These are phyloP conservation scores for Pseudorectes ferrugineus DNA, from an alignment of 2,113 vertebrate genomes.

Conservation along the genomic window DNA sequence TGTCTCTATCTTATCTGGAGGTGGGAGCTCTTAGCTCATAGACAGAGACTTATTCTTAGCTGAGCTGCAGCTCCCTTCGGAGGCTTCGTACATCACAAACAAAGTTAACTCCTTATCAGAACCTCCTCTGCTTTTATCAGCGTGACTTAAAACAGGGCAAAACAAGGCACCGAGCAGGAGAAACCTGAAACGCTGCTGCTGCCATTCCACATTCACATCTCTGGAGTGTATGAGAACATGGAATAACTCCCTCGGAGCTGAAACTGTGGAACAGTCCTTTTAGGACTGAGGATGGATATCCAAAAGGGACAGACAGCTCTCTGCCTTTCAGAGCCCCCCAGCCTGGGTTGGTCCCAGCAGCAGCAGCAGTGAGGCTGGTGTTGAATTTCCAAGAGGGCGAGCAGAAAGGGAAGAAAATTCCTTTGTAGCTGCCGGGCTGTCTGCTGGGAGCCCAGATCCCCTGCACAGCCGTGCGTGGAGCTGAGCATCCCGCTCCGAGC, in stretches of 20 bases:
- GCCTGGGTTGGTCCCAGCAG: neutral
- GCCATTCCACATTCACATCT: accelerated
- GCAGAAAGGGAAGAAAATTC: neutral
- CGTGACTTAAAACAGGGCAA: neutral
- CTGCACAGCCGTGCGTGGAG: accelerated
- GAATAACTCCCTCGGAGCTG: neutral
- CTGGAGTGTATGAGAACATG: accelerated
- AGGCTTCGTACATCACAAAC: neutral
- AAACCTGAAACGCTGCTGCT: accelerated
- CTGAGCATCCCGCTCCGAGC: accelerated
- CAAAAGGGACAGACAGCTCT: neutral
- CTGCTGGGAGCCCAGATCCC: neutral
- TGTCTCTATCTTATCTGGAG: constrained; percentile 1
- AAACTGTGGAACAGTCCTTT: accelerated
- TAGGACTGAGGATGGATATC: neutral
- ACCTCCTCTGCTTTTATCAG: neutral
- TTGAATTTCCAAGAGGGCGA: neutral
- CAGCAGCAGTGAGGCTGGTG: neutral
- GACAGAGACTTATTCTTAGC: neutral
- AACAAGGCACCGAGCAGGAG: neutral
- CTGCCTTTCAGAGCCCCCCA: neutral
- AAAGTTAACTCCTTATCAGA: neutral
- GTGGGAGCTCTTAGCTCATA: neutral
- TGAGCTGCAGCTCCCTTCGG: neutral
- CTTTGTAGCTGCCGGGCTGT: neutral